Conservation (phyloP, 2,113 vertebrate genomes). For the Periophthalmodon schlosseri region DNA sequence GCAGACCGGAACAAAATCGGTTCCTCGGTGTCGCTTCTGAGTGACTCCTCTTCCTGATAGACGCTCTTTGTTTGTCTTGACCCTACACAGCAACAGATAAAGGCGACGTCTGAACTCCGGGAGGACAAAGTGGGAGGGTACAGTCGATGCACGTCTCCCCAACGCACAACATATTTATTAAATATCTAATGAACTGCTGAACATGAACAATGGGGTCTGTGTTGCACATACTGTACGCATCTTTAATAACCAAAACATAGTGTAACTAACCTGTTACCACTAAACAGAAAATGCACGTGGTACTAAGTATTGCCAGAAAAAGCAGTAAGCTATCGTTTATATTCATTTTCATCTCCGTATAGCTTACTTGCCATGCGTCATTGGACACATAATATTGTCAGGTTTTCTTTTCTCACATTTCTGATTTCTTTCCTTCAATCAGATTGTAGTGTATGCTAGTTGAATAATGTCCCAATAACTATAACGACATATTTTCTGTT, state of each 20-base stretch:
- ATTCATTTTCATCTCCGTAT: background rate
- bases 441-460: background rate
- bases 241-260: background rate
- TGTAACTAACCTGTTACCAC: conserved; percentile 9
- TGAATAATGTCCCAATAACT: background rate
- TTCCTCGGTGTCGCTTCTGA: conserved; percentile 22
- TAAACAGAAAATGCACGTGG: background rate
- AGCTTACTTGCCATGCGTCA: background rate
- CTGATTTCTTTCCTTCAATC: background rate
- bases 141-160: conserved; percentile 23
- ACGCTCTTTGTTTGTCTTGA: conserved; percentile 48
- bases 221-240: background rate
- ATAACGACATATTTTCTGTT: background rate
- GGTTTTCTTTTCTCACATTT: background rate
- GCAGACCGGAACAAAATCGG: background rate
- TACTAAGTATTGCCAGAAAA: background rate
- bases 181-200: background rate
- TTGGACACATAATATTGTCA: background rate
- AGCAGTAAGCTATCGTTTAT: background rate
- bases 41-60: conserved; percentile 46
- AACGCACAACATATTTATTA: conserved; percentile 18
- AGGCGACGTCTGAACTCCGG: conserved; percentile 47
- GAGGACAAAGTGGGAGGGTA: conserved; percentile 50
- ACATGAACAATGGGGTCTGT: background rate
- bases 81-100: conserved; percentile 40